Conservation (phyloP, 64 coral and sea anemone genomes). For the Pocillopora damicornis region DNA sequence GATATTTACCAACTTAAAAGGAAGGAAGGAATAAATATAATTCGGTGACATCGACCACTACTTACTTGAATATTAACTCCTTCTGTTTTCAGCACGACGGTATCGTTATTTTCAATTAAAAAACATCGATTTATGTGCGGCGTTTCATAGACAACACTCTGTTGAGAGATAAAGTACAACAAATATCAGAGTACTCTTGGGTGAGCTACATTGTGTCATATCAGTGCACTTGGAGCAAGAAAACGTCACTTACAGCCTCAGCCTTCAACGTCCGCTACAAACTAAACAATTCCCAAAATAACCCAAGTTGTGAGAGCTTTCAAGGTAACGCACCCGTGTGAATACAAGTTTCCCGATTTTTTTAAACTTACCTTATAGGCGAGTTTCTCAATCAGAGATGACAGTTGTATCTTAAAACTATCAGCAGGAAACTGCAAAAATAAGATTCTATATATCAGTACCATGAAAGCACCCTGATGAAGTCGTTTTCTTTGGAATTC, state of each 20-base stretch:
- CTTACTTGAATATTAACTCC: conserved; percentile 89
- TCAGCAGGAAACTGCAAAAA: conserved; percentile 71
- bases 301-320: too few species aligned
- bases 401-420: conserved; percentile 61
- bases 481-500: too few species aligned
- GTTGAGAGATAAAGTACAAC: neutral
- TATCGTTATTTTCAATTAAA: conserved; percentile 65
- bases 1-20: too few species aligned
- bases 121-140: conserved; percentile 90
- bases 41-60: neutral
- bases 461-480: too few species aligned
- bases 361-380: conserved; percentile 57
- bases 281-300: too few species aligned
- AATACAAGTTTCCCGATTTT: neutral
- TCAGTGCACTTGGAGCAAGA: neutral
- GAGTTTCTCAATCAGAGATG: conserved; percentile 60
- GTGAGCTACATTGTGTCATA: neutral
- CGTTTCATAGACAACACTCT: conserved; percentile 89
- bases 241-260: too few species aligned
- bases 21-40: neutral
- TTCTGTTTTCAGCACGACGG: conserved; percentile 74
- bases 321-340: neutral
- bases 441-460: neutral
- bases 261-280: too few species aligned
- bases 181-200: neutral